Evolutionary conservation across 2,888 invertebrate genomes (phyloP), one percentile per base, ranked within the genome.

Genomic region (Erynnis tages): DNA sequence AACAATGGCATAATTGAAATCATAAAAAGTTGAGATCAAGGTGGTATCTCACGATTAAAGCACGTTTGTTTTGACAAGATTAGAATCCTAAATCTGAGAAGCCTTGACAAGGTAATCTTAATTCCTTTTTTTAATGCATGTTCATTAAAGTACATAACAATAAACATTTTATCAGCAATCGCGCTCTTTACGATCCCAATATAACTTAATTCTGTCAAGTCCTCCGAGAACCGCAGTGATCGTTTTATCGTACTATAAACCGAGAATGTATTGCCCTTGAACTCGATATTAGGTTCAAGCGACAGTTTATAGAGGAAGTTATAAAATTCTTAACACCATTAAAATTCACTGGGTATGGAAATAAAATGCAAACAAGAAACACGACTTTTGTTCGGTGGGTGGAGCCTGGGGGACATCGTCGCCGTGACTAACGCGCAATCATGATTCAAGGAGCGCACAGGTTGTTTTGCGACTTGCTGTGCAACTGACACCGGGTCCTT

Each of bases 391-490:
- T 23, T 21, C 48, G 14, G 34, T 19, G 19, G 25, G 10, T 17
- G 14, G 34, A 27, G n/a, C n/a, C 34, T 23, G 11, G 2, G 17
- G 17, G 25, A 17, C 37, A 21, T n/a, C 8, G 21, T n/a, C 38
- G 38, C 19, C 80, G 75, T 79, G 80, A 82, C 79, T 78, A 82
- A 82, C 69, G 66, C 66, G 75, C 72, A 74, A 76, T 80, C 75
- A 73, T 72, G 73, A 77, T 75, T 74, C 77, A 73, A 77, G 73
- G 73, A 69, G 63, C 68, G 60, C 66, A 40, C 27, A n/a, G 23
- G 10, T 40, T 32, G 34, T 5, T 34, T 41, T 17, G 41, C 29
- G 16, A 29, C 16, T 41, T 10, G 27, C 16, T 17, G 6, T 17
- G 17, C 29, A 34, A 10, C 5, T 29, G 17, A 10, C 6, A 6